phyloP scores from a whole-genome alignment of 2,113 vertebrate species.

The Chloebia gouldiae region DNA sequence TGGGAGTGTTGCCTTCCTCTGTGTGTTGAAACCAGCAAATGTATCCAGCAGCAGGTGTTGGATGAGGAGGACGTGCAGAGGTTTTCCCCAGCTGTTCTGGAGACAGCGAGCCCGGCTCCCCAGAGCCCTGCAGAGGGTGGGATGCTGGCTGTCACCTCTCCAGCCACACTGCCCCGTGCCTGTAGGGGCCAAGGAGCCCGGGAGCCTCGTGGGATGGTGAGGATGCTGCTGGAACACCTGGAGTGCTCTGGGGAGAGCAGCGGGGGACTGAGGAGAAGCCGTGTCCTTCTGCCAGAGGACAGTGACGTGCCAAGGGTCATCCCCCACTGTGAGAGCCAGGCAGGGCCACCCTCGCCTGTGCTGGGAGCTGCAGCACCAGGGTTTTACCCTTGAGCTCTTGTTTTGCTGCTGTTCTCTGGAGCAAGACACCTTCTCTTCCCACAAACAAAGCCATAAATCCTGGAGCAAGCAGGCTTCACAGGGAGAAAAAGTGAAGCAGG shows the following conservation, averaged over 20 bases:
- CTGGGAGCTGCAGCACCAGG: neutral
- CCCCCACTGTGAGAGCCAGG: neutral
- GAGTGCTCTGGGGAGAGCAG: neutral
- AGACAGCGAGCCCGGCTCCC: fast-evolving
- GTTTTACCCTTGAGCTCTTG: constrained; percentile 37
- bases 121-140: fast-evolving
- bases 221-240: fast-evolving
- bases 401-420: constrained; percentile 48
- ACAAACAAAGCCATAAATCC: constrained; percentile 62
- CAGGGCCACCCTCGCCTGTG: fast-evolving
- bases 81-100: neutral
- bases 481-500: constrained; percentile 16
- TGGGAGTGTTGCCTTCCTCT: neutral
- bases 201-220: neutral
- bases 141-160: neutral
- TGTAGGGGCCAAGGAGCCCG: fast-evolving
- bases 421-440: constrained; percentile 50
- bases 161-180: fast-evolving
- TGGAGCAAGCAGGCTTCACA: neutral
- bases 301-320: neutral
- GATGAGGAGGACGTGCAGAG: neutral
- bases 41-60: fast-evolving
- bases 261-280: fast-evolving
- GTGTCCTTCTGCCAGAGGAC: neutral
- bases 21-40: fast-evolving